Base-by-base conservation (phyloP, 2,888 invertebrate species). In the Dolichopus griseipennis region DNA sequence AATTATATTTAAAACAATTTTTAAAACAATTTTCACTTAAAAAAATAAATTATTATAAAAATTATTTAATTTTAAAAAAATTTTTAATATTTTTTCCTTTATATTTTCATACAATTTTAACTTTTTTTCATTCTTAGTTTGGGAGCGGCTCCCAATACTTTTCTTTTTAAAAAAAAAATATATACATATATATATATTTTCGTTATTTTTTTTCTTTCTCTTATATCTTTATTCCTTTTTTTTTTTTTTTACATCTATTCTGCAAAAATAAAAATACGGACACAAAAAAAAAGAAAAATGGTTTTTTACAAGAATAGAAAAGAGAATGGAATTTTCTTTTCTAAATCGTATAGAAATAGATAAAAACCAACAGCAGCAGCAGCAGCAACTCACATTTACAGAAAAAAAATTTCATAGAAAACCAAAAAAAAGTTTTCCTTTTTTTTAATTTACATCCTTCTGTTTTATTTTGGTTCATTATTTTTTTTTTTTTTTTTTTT, bases 81-180 rank as follows among this genome's bases (percentile, higher is more conserved):
- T n/a, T 27, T 27, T 27, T 27, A 27, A 27, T n/a, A 27, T 27
- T 27, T 27, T 4, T 27, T 27, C 27, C 27, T 27, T 5, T 27
- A 4, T 27, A n/a, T 52, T 52, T 18, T 37, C 37, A 37, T 27
- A 27, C 27, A 27, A 27, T 27, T 27, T 41, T 41, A n/a, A 18
- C 6, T 52, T 52, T n/a, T 15, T 18, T 52, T 63, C 63, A 27
- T 63, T 63, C 27, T 63, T 63, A 63, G 63, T 63, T 63, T 63
- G 63, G 63, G 63, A 63, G 63, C 63, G 63, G 63, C 63, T 63
- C 63, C 63, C 63, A 27, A 27, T 63, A 63, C 63, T 63, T 63
- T 63, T 63, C 22, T 63, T 63, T 52, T 12, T 41, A 6, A 12
- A 12, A 12, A 41, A 12, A 41, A 41, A 10, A 37, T 8, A 37